Base-by-base conservation (phyloP, 2,113 vertebrate genomes). In the Regulus satrapa region DNA sequence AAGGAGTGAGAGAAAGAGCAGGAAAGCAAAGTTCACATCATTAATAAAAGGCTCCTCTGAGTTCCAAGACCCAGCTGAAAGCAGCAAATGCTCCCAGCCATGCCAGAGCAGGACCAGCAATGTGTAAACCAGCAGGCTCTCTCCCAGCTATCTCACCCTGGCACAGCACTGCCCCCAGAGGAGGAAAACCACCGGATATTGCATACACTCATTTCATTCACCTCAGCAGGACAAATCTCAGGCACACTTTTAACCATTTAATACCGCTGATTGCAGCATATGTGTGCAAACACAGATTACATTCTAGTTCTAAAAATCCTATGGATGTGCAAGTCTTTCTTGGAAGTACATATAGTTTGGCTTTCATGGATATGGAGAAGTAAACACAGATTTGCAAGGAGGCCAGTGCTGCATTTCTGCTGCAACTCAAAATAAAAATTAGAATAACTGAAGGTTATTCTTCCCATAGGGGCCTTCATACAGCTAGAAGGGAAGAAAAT, bases 21-120 rank as follows among this genome's bases (percentile, higher is more conserved):
- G 48, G 68, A 85, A 66, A 74, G 34, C 43, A 61, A 72, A 40
- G 59, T 36, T 84, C 25, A 29, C 5, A 8, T 28, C 63, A 38
- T 31, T 26, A 79, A 43, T 20, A 20, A 4, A 55, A n/a, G 2
- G 20, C 29, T 87, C 17, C 56, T 49, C 24, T 3, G 5, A 38
- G 38, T 34, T 51, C 41, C 48, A 69, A 49, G 52, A 23, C 8
- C 25, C n/a, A 55, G 55, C 18, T 28, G 51, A 63, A 29, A 40
- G 59, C 73, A 64, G 46, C 1, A 1, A 86, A 54, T 0, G 0
- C 55, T 62, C 25, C 40, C 14, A 55, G 79, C 5, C 0, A 6
- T 6, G 28, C 34, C 48, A 74, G 29, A 2, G 32, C 94, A 66
- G 40, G 32, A 84, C 25, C 0, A 86, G 72, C 10, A 61, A 18